Percentiles rank a stretch among this genome's conserved stretches.
Conservation (phyloP, 2,888 invertebrate genomes). For the Drepana falcataria region DNA sequence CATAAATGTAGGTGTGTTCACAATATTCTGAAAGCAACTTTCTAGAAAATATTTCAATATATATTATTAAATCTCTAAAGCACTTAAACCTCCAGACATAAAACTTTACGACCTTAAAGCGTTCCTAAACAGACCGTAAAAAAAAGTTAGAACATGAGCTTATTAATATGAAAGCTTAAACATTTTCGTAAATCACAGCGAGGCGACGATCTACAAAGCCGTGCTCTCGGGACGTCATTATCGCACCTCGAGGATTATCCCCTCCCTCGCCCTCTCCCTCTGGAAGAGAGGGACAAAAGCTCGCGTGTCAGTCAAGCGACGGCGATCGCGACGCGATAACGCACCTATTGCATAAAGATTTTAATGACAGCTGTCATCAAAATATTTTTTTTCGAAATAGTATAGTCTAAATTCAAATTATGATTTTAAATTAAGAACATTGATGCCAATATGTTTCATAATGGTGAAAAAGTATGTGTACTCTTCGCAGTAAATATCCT, state of each 20-base stretch:
- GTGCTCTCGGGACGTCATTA: conserved; percentile 3
- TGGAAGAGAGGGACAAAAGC: conserved; percentile 39
- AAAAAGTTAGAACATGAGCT: not conserved
- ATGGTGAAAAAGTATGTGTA: too few species aligned
- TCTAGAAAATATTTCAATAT: too few species aligned
- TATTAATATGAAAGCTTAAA: not conserved
- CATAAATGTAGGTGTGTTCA: too few species aligned
- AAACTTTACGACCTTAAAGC: too few species aligned
- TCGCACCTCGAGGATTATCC: conserved; percentile 26
- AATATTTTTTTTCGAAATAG: not conserved
- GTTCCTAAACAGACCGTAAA: not conserved
- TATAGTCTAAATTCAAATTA: too few species aligned
- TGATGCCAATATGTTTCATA: too few species aligned
- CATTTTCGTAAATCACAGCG: not conserved
- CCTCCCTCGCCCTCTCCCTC: conserved; percentile 46
- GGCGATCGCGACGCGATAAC: conserved; percentile 42
- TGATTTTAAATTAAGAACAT: too few species aligned
- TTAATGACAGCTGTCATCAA: not conserved
- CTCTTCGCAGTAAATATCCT: too few species aligned
- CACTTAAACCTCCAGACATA: too few species aligned
- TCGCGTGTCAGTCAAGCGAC: conserved; percentile 52
- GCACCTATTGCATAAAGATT: conserved; percentile 20
- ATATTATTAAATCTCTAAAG: too few species aligned
- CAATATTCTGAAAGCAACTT: too few species aligned
- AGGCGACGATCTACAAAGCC: not conserved